Evolutionary conservation across 92 coral and sea anemone species (phyloP), one percentile per base, ranked within the genome.

Genomic region (Palythoa grandis): DNA sequence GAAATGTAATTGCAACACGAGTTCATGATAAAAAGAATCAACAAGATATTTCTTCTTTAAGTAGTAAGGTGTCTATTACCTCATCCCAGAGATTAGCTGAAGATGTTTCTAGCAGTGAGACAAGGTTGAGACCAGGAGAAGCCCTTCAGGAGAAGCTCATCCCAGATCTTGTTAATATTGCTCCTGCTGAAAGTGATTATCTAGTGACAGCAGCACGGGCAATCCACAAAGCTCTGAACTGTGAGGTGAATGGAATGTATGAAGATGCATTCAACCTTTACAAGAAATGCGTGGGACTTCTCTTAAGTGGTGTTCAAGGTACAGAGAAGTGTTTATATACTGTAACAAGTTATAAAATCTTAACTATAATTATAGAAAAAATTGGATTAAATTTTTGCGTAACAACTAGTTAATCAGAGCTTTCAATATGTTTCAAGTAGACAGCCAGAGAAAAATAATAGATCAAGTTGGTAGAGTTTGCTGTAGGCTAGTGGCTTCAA

Each of bases 281-380:
- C 89, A 97, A 88, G 89, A 92, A 90, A 52, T 97, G 99, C 79
- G 99, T 97, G 57, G 94, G 98, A 52, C 86, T 95, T 82, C 90
- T 97, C 13, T 86, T 97, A 38, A 92, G 88, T 77, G 99, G 99
- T 22, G 99, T 97, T n/a, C 99, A 97, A 92, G 95, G 99, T 95
- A 86, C 13, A 20, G 13, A 11, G 29, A 0, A 17, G 7, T 15
- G 7, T 15, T 3, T 20, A 9, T 25, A 67, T 23, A 15, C 7
- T 61, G 68, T 6, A n/a, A 19, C 16, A 15, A 61, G 20, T 61
- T 14, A 19, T 16, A 6, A 61, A 52, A 52, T 52, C 57, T 52
- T 8, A 8, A 19, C 63, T 13, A 11, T 57, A n/a, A n/a, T n/a
- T n/a, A 29, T 29, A 29, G 35, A 29, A 29, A 29, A 29, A 29